Base-by-base conservation (phyloP, 2,113 vertebrate species). In the Pteruthius melanotis region DNA sequence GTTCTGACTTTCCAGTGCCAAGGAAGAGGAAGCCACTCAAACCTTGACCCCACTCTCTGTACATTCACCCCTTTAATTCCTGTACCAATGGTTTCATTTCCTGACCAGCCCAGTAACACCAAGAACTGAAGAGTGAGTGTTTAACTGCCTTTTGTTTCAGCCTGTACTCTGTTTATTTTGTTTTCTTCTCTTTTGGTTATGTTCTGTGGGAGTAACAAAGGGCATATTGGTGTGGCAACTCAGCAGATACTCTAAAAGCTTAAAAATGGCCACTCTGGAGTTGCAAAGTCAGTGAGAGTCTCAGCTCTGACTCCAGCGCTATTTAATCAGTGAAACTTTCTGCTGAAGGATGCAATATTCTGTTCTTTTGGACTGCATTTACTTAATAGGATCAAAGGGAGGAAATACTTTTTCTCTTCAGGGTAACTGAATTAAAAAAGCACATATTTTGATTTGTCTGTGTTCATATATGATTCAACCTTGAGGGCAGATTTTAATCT, bases 401-500 rank as follows among this genome's bases (percentile, higher is more conserved):
- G 94, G 90, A 96, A 96, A 93, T 93, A 88, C 37, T 90, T 95
- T 60, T 93, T 93, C 94, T 92, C 86, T 90, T 94, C 71, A 86
- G 90, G 54, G 90, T 90, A 93, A 94, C 90, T n/a, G 83, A 94
- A 90, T 93, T 93, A 19, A 89, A 95, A 84, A 75, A 83, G 9
- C 26, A 35, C 28, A 6, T 74, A 90, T 95, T 97, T 95, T 89
- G 83, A 93, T 96, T 96, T 93, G 80, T 61, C n/a, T 53, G 23
- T 82, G 72, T 69, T 94, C 72, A 61, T 56, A 44, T 89, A 69
- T 56, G 92, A 91, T 65, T 91, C 76, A 84, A 1, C 87, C 90
- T 93, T 75, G 92, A 93, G 85, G 76, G 83, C 90, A 94, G 96
- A 97, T 96, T 96, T 93, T 97, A 88, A 95, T 96, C 96, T 96